Percentiles rank a stretch among this genome's conserved stretches.
These are phyloP conservation scores for Cephus spinipes DNA, from an alignment of 2,888 invertebrate species.

Conservation along the genomic window DNA sequence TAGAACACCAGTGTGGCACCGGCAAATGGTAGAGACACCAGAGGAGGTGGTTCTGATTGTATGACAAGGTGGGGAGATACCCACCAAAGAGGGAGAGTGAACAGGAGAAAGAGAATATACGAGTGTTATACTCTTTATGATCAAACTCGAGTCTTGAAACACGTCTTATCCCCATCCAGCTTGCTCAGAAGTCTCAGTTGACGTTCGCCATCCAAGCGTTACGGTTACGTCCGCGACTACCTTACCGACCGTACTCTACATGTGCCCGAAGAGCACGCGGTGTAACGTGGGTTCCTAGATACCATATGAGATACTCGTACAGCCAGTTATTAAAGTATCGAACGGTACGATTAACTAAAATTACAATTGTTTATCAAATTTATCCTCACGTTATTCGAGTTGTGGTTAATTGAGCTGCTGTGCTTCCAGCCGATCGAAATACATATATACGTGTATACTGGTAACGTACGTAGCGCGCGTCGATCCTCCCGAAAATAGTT, in stretches of 20 bases:
- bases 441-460: neutral
- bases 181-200: slow-evolving; percentile 53
- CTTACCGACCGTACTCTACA: neutral
- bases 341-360: neutral
- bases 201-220: slow-evolving; percentile 56
- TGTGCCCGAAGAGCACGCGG: slow-evolving; percentile 13
- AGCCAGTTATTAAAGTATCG: neutral
- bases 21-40: neutral
- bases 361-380: neutral
- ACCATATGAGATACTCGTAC: slow-evolving; percentile 7
- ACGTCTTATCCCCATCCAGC: slow-evolving; percentile 48
- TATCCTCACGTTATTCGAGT: slow-evolving; percentile 5
- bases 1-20: neutral
- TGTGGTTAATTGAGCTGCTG: neutral
- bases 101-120: slow-evolving; percentile 19
- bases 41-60: neutral
- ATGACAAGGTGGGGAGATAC: slow-evolving; percentile 13
- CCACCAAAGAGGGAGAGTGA: slow-evolving; percentile 30
- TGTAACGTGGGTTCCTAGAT: neutral
- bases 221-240: slow-evolving; percentile 40
- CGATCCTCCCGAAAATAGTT: slow-evolving; percentile 10
- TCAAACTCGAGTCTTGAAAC: slow-evolving; percentile 8
- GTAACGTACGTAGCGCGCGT: slow-evolving; percentile 6
- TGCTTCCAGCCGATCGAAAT: neutral
- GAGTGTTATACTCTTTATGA: slow-evolving; percentile 19